Percentiles rank a stretch among this genome's conserved stretches.
Evolutionary conservation across 2,888 invertebrate species (phyloP).

Genomic region (Eristalis tenax): DNA sequence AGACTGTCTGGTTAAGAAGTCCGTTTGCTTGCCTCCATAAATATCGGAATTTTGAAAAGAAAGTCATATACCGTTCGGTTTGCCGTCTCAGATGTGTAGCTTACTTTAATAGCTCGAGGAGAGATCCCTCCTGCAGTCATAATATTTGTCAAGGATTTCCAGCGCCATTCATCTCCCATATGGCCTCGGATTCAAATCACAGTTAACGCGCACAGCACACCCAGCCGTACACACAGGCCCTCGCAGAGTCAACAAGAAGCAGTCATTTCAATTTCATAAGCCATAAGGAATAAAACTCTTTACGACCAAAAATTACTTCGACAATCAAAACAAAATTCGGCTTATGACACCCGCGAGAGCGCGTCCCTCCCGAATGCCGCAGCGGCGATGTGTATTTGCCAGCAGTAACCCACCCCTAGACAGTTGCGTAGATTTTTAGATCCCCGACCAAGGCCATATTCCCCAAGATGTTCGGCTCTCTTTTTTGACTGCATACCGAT

Average conservation of each 20-base stretch:
- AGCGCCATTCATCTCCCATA: too few relatives aligned
- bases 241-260: neutral
- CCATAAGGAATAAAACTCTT: neutral
- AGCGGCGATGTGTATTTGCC: neutral
- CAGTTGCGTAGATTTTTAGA: neutral
- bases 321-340: neutral
- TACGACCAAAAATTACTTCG: neutral
- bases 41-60: too few relatives aligned
- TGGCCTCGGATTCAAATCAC: neutral
- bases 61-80: too few relatives aligned
- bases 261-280: neutral
- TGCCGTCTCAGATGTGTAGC: too few relatives aligned
- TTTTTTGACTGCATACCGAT: neutral
- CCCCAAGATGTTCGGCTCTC: neutral
- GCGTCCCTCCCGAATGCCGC: neutral
- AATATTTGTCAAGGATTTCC: too few relatives aligned
- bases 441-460: neutral
- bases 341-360: neutral
- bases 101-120: too few relatives aligned
- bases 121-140: too few relatives aligned
- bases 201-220: neutral
- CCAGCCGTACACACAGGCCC: neutral
- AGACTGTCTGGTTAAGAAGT: too few relatives aligned
- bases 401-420: neutral
- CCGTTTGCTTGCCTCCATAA: too few relatives aligned